Evolutionary conservation across 2,888 invertebrate species (phyloP), one percentile per base, ranked within the genome.

Genomic region (Hypolimnas misippus): DNA sequence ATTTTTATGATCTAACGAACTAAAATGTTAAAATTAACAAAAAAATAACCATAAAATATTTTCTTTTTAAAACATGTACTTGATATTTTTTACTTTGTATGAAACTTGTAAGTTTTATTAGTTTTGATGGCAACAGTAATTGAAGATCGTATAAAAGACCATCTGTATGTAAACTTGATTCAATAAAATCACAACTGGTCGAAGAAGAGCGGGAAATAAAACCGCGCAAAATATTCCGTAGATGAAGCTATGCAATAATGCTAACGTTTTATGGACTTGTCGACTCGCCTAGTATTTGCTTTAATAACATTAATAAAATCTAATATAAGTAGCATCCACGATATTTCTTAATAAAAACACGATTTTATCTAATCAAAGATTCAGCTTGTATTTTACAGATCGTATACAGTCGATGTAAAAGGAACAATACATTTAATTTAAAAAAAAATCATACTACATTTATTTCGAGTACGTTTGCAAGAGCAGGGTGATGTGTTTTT

Each of bases 191-290:
- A 68, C 63, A 69, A 72, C 76, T 71, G 77, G 76, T 77, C 73
- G 76, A 77, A 76, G 86, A 86, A 77, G 82, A 84, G 74, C 79
- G 81, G 85, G 86, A 88, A 85, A 81, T 79, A 73, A 73, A 71
- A 76, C 69, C 76, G 73, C 77, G 75, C 72, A 75, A 79, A 73
- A 76, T 85, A 86, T 87, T 85, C 81, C 80, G 78, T 80, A 80
- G 80, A 82, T 80, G 80, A 82, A 79, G 77, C 75, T 74, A 77
- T 76, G 80, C 77, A 77, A 80, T 86, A 86, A 85, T 77, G 76
- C 76, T 71, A 77, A 69, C 77, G 54, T 68, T 71, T 73, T 73
- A 73, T 69, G 55, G 57, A 57, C 63, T 52, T 46, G 60, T 51
- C 63, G 50, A 35, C 44, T 54, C 33, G 54, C 25, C 38, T 55